Evolutionary conservation across 2,113 vertebrate genomes (phyloP).

Genomic region (Labrus mixtus): DNA sequence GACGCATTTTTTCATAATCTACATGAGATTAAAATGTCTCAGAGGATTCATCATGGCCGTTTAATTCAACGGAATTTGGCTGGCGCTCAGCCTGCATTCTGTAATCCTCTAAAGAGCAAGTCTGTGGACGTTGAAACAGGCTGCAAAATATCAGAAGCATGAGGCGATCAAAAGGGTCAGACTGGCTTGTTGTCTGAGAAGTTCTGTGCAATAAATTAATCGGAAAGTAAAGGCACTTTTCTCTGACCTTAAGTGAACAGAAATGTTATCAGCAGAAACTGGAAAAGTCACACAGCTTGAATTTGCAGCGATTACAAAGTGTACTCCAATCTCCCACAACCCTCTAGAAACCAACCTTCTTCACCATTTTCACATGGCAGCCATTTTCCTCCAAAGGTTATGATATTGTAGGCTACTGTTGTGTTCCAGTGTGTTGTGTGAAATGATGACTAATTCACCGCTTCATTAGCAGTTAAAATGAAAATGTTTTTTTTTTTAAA

Average conservation of each 20-base stretch:
- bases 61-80: constrained; percentile 23
- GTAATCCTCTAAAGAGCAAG: constrained; percentile 36
- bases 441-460: neutral
- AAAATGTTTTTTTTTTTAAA: too few relatives aligned
- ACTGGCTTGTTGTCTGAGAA: neutral
- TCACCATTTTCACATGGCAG: neutral
- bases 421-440: too few relatives aligned
- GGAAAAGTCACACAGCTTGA: neutral
- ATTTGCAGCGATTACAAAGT: neutral
- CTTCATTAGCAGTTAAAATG: neutral
- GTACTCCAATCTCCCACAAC: too few relatives aligned
- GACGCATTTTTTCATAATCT: constrained; percentile 15
- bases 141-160: constrained; percentile 14
- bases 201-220: neutral
- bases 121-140: constrained; percentile 13
- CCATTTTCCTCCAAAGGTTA: neutral
- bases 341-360: neutral
- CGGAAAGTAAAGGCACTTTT: neutral
- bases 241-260: neutral
- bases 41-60: constrained; percentile 1
- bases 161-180: constrained; percentile 6
- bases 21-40: constrained; percentile 36
- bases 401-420: neutral
- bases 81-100: neutral
- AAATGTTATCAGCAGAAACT: neutral